Evolutionary conservation across 64 coral and sea anemone species (phyloP), one percentile per base, ranked within the genome.

Genomic region (Pocillopora damicornis): DNA sequence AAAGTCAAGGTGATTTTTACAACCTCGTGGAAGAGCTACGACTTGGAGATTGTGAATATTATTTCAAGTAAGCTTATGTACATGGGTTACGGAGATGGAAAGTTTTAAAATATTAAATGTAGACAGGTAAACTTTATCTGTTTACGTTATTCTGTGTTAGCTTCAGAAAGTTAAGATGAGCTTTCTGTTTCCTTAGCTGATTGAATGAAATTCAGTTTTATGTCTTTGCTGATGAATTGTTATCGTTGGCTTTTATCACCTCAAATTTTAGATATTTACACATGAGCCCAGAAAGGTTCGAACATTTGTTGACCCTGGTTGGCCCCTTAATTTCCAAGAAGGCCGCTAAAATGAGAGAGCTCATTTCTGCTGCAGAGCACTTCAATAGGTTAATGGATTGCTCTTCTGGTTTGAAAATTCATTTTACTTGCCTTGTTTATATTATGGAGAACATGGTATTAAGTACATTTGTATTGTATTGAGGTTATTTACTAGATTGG

Each of bases 11-110:
- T 63, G 91, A 88, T n/a, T 89, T 89, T 85, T 60, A 78, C 51
- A 93, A 89, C 84, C 87, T 93, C 64, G 91, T 93, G 34, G 18
- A 63, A 74, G 91, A 93, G 76, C 74, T 89, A 58, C 67, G 91
- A 51, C 59, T 88, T 75, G 78, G 76, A 15, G 91, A 92, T 88
- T 35, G 85, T 38, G 78, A 92, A 61, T 69, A 63, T 15, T 88
- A 80, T 80, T 92, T 92, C 78, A 92, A 86, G 91, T 92, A 73
- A 60, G 73, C 69, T 84, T 83, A 14, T 9, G 36, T 30, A 30
- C 30, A 30, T 30, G 30, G 30, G 30, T 30, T 66, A 30, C 37
- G 9, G 45, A 37, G 67, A 45, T 66, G 61, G n/a, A 22, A 25
- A 26, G 61, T 62, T 57, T 36, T 18, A 13, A 63, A 34, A 8